Conservation (phyloP, 2,113 vertebrate species). For the Chaenocephalus aceratus region DNA sequence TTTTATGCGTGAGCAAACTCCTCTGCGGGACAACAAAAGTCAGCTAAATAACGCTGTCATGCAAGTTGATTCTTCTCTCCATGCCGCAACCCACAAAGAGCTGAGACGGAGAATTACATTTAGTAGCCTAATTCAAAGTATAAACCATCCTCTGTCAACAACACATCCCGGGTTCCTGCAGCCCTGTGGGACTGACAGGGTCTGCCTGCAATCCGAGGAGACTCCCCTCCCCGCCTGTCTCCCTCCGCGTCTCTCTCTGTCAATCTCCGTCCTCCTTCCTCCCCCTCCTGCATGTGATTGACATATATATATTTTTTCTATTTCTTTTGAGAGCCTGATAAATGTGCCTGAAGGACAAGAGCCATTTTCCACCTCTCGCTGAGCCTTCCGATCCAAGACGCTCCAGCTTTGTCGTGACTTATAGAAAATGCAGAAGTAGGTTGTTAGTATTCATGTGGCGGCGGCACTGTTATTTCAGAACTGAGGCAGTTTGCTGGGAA, state of each 20-base stretch:
- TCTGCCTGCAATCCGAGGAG: conserved; percentile 42
- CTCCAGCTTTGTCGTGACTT: conserved; percentile 10
- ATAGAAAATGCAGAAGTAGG: conserved; percentile 1
- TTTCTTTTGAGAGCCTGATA: conserved; percentile 60
- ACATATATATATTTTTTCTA: conserved; percentile 40
- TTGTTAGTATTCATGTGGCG: conserved; percentile 30
- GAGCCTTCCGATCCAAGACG: conserved; percentile 29
- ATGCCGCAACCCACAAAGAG: conserved; percentile 2
- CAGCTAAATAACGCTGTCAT: neutral
- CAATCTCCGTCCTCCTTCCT: conserved; percentile 35
- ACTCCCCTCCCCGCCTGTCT: conserved; percentile 48
- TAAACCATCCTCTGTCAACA: conserved; percentile 23
- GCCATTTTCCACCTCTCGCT: conserved; percentile 8
- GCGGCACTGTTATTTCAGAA: conserved; percentile 3
- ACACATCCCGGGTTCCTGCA: conserved; percentile 8
- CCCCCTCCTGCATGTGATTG: conserved; percentile 49
- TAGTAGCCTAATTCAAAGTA: conserved; percentile 48
- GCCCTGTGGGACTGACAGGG: conserved; percentile 34
- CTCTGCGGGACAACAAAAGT: neutral
- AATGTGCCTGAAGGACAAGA: conserved; percentile 63
- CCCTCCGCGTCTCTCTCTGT: conserved; percentile 42
- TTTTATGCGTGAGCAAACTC: conserved; percentile 22
- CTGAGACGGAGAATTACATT: conserved; percentile 22
- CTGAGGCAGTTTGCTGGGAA: conserved; percentile 3
- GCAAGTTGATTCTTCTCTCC: neutral